phyloP scores from a whole-genome alignment of 2,888 invertebrate genomes.

The Hipparchia semele region DNA sequence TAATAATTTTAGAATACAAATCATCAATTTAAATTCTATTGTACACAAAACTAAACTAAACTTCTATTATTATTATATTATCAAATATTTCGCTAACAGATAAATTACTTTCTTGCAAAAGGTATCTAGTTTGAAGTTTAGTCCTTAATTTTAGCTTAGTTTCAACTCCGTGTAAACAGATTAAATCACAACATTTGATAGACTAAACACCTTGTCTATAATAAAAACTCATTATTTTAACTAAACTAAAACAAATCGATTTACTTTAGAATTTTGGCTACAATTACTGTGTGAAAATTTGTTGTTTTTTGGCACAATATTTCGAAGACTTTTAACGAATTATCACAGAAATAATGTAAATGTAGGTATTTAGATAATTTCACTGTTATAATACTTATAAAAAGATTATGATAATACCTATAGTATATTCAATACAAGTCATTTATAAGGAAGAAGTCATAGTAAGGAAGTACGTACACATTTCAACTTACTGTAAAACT shows the following conservation, averaged over 20 bases:
- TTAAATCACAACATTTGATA: too few species aligned
- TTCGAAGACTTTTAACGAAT: background rate
- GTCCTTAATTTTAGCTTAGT: too few species aligned
- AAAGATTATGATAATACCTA: background rate
- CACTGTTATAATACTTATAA: background rate
- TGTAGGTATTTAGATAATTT: background rate
- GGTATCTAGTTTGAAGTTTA: too few species aligned
- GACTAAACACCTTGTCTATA: too few species aligned
- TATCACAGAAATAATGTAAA: slow-evolving; percentile 10
- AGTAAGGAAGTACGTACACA: background rate
- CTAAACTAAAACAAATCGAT: too few species aligned
- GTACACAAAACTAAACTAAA: background rate
- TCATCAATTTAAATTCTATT: background rate
- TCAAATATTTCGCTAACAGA: too few species aligned
- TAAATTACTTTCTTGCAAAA: too few species aligned
- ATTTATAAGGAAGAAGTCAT: background rate
- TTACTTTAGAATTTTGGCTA: background rate
- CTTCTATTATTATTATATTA: background rate
- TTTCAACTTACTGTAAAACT: background rate
- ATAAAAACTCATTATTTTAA: too few species aligned
- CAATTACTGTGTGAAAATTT: background rate
- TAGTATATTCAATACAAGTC: background rate
- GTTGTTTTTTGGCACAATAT: slow-evolving; percentile 1
- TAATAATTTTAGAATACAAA: background rate
- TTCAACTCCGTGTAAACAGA: too few species aligned